Evolutionary conservation across 2,113 vertebrate genomes (phyloP).

Genomic region (Morone saxatilis): DNA sequence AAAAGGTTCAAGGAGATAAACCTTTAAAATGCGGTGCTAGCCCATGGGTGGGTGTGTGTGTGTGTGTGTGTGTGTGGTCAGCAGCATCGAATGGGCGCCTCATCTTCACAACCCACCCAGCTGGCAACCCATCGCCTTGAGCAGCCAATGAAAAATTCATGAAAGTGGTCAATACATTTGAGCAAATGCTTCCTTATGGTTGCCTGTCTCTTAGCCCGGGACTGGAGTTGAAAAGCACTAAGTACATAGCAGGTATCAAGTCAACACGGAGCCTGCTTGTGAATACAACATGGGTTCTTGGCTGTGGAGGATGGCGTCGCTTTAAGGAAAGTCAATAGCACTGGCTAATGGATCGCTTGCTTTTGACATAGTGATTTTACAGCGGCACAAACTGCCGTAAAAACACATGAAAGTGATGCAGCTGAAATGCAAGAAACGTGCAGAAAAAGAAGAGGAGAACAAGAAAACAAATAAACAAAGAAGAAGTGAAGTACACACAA

Average conservation of each 20-base stretch:
- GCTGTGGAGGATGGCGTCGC: constrained; percentile 18
- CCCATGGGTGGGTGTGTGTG: neutral
- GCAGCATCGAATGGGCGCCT: constrained; percentile 48
- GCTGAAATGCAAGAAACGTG: neutral
- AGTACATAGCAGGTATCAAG: constrained; percentile 40
- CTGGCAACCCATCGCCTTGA: constrained; percentile 65
- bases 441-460: constrained; percentile 22
- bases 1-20: constrained; percentile 72
- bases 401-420: neutral
- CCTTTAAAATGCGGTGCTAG: constrained; percentile 50
- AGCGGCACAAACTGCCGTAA: neutral
- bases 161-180: constrained; percentile 71
- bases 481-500: constrained; percentile 36
- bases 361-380: neutral
- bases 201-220: constrained; percentile 38
- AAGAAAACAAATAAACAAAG: neutral
- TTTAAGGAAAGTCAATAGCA: constrained; percentile 31
- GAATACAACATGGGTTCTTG: constrained; percentile 1
- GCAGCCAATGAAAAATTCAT: constrained; percentile 75
- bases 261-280: neutral
- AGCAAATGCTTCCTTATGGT: constrained; percentile 71
- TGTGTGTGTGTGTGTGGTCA: constrained; percentile 40
- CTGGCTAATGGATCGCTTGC: constrained; percentile 47
- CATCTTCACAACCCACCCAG: constrained; percentile 51
- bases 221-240: constrained; percentile 29